Conservation (phyloP, 2,113 vertebrate species). For the Catagonus wagneri region DNA sequence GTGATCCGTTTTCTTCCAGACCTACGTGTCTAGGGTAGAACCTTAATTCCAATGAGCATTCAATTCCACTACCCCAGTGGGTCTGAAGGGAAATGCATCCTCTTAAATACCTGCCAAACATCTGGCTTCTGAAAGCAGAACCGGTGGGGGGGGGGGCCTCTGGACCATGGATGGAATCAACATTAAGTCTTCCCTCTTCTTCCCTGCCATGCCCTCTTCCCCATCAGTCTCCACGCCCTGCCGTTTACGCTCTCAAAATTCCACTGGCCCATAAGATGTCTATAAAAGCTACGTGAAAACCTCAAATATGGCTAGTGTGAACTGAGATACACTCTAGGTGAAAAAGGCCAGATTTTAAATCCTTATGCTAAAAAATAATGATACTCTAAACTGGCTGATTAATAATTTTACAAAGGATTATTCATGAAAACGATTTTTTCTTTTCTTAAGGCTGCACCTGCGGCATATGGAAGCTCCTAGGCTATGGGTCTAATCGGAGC, state of each 20-base stretch:
- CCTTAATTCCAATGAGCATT: not conserved
- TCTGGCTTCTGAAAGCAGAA: not conserved
- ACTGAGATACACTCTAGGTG: not conserved
- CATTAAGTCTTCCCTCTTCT: not conserved
- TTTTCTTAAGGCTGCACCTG: too few relatives aligned
- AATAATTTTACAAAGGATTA: not conserved
- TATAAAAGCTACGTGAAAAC: too few relatives aligned
- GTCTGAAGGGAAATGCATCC: not conserved
- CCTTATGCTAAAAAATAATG: not conserved
- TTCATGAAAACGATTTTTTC: too few relatives aligned
- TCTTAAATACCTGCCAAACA: not conserved
- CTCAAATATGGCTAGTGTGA: not conserved
- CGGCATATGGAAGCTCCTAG: too few relatives aligned
- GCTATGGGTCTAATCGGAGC: too few relatives aligned
- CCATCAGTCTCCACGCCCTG: not conserved
- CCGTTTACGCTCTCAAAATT: not conserved
- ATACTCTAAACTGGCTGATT: not conserved
- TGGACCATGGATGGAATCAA: accelerated
- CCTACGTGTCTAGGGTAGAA: not conserved
- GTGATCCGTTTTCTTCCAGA: not conserved
- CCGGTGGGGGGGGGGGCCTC: accelerated
- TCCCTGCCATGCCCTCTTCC: too few relatives aligned
- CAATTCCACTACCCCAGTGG: not conserved
- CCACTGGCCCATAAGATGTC: not conserved
- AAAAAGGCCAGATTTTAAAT: not conserved